Evolutionary conservation across 2,113 vertebrate species (phyloP), one percentile per base, ranked within the genome.

Genomic region (Synodontis membranacea): DNA sequence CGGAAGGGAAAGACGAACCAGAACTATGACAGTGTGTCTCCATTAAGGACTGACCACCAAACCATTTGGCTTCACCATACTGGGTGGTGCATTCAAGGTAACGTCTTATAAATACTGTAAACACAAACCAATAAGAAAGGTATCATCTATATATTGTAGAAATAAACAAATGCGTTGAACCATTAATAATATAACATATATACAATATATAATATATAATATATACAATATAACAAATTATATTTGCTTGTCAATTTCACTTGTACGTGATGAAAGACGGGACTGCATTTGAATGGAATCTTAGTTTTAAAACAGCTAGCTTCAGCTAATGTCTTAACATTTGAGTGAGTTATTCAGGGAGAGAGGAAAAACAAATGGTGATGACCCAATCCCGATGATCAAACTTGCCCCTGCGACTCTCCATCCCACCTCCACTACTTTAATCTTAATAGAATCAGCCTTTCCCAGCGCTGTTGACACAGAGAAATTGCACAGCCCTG

Each of bases 361-460:
- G 48, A 48, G 60, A 75, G 68, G 68, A 83, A 93, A 90, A 89
- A 88, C 90, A 89, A 89, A 94, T 92, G 94, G 92, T 87, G 92
- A 94, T 93, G 94, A 96, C 96, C 94, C 96, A 96, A 94, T 94
- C 93, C 88, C 92, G 94, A 90, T 93, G 96, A 96, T 96, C 96
- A 96, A 96, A 96, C 93, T 94, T 96, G 97, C 95, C 96, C 95
- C 91, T 94, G 96, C 95, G 96, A 95, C 94, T 96, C 96, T 93
- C 91, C 88, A 84, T 92, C 94, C 89, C 68, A 91, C 88, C 88
- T 86, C 48, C 90, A 94, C 93, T 94, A 94, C 84, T 92, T 97
- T 99, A 99, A 99, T 99, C 98, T 99, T 99, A 99, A 99, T 99
- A 98, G 97, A 99, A 99, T 99, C 98, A 97, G 97, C 97, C 96